Evolutionary conservation across 2,113 vertebrate genomes (phyloP).

Genomic region (Pseudolaguvia tuberculata): DNA sequence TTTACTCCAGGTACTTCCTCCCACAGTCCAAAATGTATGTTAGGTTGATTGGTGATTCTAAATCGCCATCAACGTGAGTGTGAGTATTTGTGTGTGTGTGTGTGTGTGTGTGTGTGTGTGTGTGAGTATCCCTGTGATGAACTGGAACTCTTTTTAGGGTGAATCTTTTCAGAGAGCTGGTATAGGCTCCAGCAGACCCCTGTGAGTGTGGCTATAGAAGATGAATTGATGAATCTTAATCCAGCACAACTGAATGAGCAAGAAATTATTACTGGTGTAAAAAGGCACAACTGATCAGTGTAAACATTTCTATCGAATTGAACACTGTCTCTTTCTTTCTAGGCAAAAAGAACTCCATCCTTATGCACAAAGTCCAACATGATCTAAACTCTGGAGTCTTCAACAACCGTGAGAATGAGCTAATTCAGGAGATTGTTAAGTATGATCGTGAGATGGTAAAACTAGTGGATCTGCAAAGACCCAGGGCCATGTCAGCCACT

Average conservation of each 20-base stretch:
- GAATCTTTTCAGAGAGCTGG: too few species aligned
- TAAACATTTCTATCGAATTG: not conserved
- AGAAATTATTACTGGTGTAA: not conserved
- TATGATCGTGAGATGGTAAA: slow-evolving; percentile 97
- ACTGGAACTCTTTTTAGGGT: too few species aligned
- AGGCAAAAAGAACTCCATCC: slow-evolving; percentile 96
- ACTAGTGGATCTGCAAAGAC: slow-evolving; percentile 80
- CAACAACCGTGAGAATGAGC: slow-evolving; percentile 97
- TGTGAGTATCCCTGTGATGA: too few species aligned
- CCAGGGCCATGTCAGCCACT: slow-evolving; percentile 73
- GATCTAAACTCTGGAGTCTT: slow-evolving; percentile 94
- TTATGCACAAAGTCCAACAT: slow-evolving; percentile 96
- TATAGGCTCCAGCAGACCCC: too few species aligned
- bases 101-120: too few species aligned
- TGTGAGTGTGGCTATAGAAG: too few species aligned
- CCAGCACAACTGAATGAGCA: not conserved
- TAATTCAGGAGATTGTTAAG: slow-evolving; percentile 98
- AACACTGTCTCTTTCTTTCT: slow-evolving; percentile 35
- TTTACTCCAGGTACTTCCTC: too few species aligned
- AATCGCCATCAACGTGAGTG: too few species aligned
- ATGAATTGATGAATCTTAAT: not conserved
- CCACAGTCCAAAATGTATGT: too few species aligned
- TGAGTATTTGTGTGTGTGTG: too few species aligned
- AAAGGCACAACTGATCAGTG: not conserved
- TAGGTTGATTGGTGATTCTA: too few species aligned